Evolutionary conservation across 2,888 invertebrate species (phyloP).

Genomic region (Leptinotarsa rubiginosa): DNA sequence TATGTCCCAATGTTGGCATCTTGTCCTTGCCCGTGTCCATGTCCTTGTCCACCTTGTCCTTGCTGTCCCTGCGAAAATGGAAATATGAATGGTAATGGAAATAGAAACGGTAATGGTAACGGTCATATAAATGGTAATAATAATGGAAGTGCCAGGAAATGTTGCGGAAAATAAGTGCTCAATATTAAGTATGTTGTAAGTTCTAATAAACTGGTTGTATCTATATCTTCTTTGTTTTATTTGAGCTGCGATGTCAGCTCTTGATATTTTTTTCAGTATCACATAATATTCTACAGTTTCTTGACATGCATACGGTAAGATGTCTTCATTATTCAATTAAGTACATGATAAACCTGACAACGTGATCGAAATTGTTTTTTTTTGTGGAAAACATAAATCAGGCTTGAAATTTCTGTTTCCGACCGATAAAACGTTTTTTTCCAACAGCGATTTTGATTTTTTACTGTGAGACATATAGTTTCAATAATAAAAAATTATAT

Average conservation of each 20-base stretch:
- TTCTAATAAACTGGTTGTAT: neutral
- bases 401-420: too few relatives aligned
- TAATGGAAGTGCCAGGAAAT: constrained; percentile 17
- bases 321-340: too few relatives aligned
- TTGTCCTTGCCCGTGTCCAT: constrained; percentile 44
- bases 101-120: neutral
- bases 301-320: too few relatives aligned
- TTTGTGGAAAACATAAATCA: too few relatives aligned
- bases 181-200: neutral
- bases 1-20: constrained; percentile 48
- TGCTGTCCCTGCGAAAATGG: constrained; percentile 30
- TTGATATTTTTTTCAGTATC: too few relatives aligned
- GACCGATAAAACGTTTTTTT: too few relatives aligned
- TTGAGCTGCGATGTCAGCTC: neutral
- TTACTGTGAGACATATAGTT: too few relatives aligned
- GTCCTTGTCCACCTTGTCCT: constrained; percentile 34
- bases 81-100: constrained; percentile 17
- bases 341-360: too few relatives aligned
- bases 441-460: too few relatives aligned
- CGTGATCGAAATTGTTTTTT: too few relatives aligned
- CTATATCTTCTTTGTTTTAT: neutral
- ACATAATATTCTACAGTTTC: too few relatives aligned
- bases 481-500: too few relatives aligned
- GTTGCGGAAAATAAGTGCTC: neutral
- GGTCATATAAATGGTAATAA: constrained; percentile 19